A percentile compares a stretch with the other conserved stretches of the same genome.
Evolutionary conservation across 2,797 vertebrate genomes (phyloP).

Genomic region (Adrianichthys oophorus): DNA sequence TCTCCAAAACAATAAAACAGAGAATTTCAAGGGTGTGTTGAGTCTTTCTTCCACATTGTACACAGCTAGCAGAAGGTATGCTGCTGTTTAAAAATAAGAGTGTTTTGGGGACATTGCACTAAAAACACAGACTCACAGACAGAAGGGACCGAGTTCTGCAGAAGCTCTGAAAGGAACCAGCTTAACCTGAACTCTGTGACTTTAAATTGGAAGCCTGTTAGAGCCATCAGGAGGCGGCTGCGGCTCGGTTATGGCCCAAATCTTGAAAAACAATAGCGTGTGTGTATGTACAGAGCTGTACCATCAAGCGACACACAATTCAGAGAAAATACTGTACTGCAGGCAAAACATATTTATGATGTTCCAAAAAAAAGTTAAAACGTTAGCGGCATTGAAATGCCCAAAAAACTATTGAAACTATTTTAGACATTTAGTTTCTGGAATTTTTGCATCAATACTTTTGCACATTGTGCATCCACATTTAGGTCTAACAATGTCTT

Average conservation of each 20-base stretch:
- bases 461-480: background rate
- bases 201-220: constrained; percentile 54
- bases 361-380: background rate
- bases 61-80: constrained; percentile 55
- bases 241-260: constrained; percentile 40
- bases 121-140: constrained; percentile 73
- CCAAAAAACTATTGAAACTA: background rate
- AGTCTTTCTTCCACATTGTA: constrained; percentile 36
- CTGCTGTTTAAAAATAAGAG: constrained; percentile 68
- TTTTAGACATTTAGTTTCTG: background rate
- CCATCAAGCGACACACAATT: background rate
- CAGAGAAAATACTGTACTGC: too few relatives aligned
- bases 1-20: constrained; percentile 43
- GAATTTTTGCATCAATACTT: background rate
- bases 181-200: constrained; percentile 72
- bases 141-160: constrained; percentile 55
- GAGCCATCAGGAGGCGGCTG: constrained; percentile 62
- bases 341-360: background rate
- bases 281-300: constrained; percentile 15
- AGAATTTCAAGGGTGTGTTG: constrained; percentile 26
- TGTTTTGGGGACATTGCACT: constrained; percentile 69
- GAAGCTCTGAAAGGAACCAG: constrained; percentile 65
- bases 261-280: constrained; percentile 29
- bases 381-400: background rate
- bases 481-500: background rate